Evolutionary conservation across 2,797 vertebrate genomes (phyloP).

Genomic region (Sphenodon punctatus): DNA sequence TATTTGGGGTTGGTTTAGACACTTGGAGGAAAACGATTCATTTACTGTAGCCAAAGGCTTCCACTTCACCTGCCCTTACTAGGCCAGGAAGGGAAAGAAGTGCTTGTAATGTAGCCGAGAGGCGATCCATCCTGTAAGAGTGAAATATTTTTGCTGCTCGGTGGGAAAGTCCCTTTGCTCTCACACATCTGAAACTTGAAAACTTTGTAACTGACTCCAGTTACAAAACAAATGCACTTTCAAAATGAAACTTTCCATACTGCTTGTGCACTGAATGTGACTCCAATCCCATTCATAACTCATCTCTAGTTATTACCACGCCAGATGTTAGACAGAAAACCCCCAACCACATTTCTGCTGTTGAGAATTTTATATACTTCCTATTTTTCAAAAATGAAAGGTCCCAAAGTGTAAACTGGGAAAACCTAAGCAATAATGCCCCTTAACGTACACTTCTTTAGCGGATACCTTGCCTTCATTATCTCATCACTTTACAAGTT

Average conservation of each 20-base stretch:
- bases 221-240: not conserved
- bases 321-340: not conserved
- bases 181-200: not conserved
- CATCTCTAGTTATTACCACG: not conserved
- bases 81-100: accelerated
- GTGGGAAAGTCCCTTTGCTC: conserved; percentile 25
- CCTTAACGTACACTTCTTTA: not conserved
- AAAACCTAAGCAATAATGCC: not conserved
- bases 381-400: not conserved
- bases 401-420: not conserved
- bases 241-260: not conserved
- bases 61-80: not conserved
- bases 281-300: not conserved
- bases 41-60: not conserved
- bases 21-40: not conserved
- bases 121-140: not conserved
- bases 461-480: not conserved
- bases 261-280: conserved; percentile 15
- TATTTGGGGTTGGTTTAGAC: not conserved
- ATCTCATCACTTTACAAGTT: not conserved
- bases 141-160: not conserved
- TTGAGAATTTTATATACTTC: not conserved
- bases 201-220: not conserved
- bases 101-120: not conserved
- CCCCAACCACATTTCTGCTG: not conserved